These are phyloP conservation scores for Drosophila yooni DNA, from an alignment of 2,888 invertebrate genomes.

Conservation along the genomic window DNA sequence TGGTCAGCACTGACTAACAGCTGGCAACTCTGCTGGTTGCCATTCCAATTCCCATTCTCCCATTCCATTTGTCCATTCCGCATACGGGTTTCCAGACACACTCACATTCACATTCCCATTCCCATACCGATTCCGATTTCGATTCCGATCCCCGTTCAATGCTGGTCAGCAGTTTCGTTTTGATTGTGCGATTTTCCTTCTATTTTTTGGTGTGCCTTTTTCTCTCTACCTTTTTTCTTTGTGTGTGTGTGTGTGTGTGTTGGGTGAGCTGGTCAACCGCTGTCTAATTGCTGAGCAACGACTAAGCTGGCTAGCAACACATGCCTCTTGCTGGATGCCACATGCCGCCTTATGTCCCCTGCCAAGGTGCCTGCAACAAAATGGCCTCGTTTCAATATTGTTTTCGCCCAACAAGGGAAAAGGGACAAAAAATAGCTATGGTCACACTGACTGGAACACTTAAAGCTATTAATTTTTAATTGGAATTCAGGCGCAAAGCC, in stretches of 20 bases:
- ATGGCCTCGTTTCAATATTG: conserved; percentile 69
- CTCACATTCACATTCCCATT: conserved; percentile 32
- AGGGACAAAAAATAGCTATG: conserved; percentile 16
- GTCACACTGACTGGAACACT: conserved; percentile 42
- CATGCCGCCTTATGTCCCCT: conserved; percentile 33
- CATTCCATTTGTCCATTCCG: conserved; percentile 22
- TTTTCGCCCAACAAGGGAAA: conserved; percentile 35
- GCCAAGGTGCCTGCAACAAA: conserved; percentile 43
- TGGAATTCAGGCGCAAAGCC: conserved; percentile 75
- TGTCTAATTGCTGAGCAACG: conserved; percentile 72
- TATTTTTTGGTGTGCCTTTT: conserved; percentile 51
- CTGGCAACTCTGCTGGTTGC: conserved; percentile 27
- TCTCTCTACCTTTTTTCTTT: conserved; percentile 28
- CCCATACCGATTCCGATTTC: conserved; percentile 28
- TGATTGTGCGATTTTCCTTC: conserved; percentile 74
- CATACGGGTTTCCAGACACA: conserved; percentile 24
- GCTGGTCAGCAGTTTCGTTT: conserved; percentile 77
- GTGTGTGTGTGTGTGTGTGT: conserved; percentile 21
- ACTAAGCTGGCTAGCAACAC: conserved; percentile 25
- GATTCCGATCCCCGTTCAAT: conserved; percentile 39
- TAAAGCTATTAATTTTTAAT: conserved; percentile 73
- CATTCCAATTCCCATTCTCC: conserved; percentile 18
- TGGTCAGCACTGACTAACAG: conserved; percentile 23
- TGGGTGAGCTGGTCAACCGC: conserved; percentile 52
- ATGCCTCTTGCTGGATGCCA: conserved; percentile 5